Base-by-base conservation (phyloP, 1,140 invertebrate species). In the Achroia grisella region DNA sequence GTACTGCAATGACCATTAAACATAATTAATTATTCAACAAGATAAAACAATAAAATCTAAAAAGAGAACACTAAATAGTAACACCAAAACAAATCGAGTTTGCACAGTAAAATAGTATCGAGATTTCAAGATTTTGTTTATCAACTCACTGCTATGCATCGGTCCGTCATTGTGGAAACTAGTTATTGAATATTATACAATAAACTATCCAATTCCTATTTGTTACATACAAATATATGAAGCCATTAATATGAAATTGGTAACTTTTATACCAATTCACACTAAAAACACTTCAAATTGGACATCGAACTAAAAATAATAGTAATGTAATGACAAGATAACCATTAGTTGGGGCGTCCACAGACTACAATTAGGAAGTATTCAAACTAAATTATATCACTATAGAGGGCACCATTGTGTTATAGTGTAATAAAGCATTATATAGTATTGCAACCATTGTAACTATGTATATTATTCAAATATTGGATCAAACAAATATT, bases 131-230 rank as follows among this genome's bases (percentile, higher is more conserved):
- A 48, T 35, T 2, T 8, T 37, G 1, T n/a, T n/a, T 1, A 12
- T 29, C 15, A 43, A 69, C 74, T 71, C 50, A 80, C 76, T 49
- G 76, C 72, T 51, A 78, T 77, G 2, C 67, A 47, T 55, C 74
- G 62, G 43, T 80, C 76, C 13, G 68, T 59, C 71, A 80, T 79
- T 12, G 10, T 37, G 9, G 1, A 37, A 37, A 10, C 4, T 14
- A 10, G 42, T 3, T 43, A 29, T 32, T 9, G 33, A 33, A 46
- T 33, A 6, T 14, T 32, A 32, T 6, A 32, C 13, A 12, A 10
- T 15, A 37, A 15, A 23, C 17, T 4, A 29, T 33, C 10, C 27
- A 28, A 37, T 28, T 11, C 34, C 12, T 11, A 48, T 27, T 5
- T 10, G 8, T 37, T 28, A 41, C 12, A 13, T 30, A 37, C 15